A percentile compares a stretch with the other conserved stretches of the same genome.
Conservation (phyloP, 2,113 vertebrate species). For the Puntigrus tetrazona region DNA sequence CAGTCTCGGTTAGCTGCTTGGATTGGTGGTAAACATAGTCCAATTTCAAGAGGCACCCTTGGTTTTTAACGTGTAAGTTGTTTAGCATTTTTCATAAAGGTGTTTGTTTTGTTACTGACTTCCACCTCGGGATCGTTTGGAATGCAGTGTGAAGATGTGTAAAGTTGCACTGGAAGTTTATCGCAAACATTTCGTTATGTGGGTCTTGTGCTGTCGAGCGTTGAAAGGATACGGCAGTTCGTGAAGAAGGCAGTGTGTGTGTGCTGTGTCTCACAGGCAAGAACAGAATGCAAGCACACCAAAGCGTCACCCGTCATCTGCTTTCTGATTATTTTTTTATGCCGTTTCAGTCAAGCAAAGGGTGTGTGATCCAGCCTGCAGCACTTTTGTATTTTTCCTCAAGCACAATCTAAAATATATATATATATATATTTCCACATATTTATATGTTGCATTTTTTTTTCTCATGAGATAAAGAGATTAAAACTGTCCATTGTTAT, state of each 20-base stretch:
- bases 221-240: conserved; percentile 50
- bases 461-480: conserved; percentile 65
- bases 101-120: background rate
- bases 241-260: conserved; percentile 53
- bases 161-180: conserved; percentile 10
- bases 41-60: conserved; percentile 15
- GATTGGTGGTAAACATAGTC: conserved; percentile 42
- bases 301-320: background rate
- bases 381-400: conserved; percentile 64
- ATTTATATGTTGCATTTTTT: conserved; percentile 41
- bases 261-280: conserved; percentile 37
- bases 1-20: conserved; percentile 16
- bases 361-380: conserved; percentile 64
- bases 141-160: conserved; percentile 37
- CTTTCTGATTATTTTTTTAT: background rate
- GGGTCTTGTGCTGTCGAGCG: conserved; percentile 55
- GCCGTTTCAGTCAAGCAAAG: conserved; percentile 24
- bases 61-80: background rate
- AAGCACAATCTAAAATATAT: conserved; percentile 76
- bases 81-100: background rate
- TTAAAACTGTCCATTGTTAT: conserved; percentile 70
- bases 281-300: conserved; percentile 46
- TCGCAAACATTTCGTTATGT: background rate
- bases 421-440: conserved; percentile 63
- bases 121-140: background rate